phyloP scores from a whole-genome alignment of 2,888 invertebrate genomes.

The Pyrochroa serraticornis region DNA sequence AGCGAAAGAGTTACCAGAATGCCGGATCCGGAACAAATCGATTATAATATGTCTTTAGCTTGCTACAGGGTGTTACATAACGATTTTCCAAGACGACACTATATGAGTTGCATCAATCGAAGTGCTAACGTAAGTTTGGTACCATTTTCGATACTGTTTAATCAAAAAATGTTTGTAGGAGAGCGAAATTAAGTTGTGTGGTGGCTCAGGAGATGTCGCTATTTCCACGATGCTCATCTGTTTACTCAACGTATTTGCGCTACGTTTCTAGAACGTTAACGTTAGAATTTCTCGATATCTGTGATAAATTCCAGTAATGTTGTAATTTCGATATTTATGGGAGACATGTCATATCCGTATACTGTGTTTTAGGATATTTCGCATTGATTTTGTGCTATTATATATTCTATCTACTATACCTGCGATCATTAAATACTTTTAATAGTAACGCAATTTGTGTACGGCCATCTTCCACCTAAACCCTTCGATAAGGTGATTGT shows the following conservation, averaged over 20 bases:
- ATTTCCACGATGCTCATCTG: not conserved
- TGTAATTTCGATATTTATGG: not conserved
- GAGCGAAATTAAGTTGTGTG: constrained; percentile 72
- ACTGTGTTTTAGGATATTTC: too few relatives aligned
- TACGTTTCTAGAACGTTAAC: not conserved
- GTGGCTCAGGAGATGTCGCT: constrained; percentile 39
- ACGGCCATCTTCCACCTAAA: too few relatives aligned
- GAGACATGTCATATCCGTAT: too few relatives aligned
- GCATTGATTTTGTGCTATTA: too few relatives aligned
- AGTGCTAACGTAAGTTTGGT: constrained; percentile 71
- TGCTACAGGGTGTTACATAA: constrained; percentile 54
- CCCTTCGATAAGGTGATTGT: too few relatives aligned
- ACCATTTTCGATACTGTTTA: not conserved
- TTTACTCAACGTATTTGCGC: not conserved
- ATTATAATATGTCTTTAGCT: constrained; percentile 59
- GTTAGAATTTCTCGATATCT: constrained; percentile 7
- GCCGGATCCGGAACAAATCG: constrained; percentile 49
- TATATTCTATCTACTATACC: too few relatives aligned
- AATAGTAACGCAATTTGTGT: too few relatives aligned
- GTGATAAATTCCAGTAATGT: constrained; percentile 19
- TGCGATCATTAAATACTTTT: too few relatives aligned
- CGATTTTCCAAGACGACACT: constrained; percentile 69
- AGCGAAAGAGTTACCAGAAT: constrained; percentile 34
- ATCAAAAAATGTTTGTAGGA: constrained; percentile 60
- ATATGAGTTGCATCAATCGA: constrained; percentile 76